These are phyloP conservation scores for Oryctolagus cuniculus DNA, from an alignment of 2,113 vertebrate genomes.

Conservation along the genomic window mOryCun1.1 NC_091436.1:151698501-151699000, in stretches of 20 bases:
- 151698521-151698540: constrained; percentile 81
- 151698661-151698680: neutral
- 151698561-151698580: constrained; percentile 92
- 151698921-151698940: neutral
- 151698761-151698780: constrained; percentile 6
- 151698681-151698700: neutral
- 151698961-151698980: neutral
- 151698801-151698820: neutral
- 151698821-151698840: neutral
- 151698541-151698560: constrained; percentile 95
- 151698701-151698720: neutral
- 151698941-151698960: neutral
- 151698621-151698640: constrained; percentile 56
- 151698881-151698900: constrained; percentile 26
- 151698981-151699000: neutral
- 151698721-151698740: neutral
- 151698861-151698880: constrained; percentile 32
- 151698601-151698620: constrained; percentile 86
- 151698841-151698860: neutral
- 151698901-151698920: constrained; percentile 20
- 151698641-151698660: neutral
- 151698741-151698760: constrained; percentile 31
- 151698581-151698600: constrained; percentile 93
- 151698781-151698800: neutral
- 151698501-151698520: constrained; percentile 21